Conservation (phyloP, 2,888 invertebrate species). For the Malachius bipustulatus region DNA sequence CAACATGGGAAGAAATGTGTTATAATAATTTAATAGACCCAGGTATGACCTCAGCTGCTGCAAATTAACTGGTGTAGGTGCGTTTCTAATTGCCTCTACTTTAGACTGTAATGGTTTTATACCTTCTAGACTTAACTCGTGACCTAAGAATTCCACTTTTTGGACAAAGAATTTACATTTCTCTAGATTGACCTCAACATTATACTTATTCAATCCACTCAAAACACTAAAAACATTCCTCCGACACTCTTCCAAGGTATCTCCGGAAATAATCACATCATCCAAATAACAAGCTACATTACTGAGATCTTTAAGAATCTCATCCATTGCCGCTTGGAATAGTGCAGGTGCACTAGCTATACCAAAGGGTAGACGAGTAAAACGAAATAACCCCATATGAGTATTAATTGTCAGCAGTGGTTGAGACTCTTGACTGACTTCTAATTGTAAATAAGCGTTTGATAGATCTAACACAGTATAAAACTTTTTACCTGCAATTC, state of each 20-base stretch:
- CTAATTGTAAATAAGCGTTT: constrained; percentile 24
- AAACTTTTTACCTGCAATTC: constrained; percentile 19
- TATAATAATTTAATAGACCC: constrained; percentile 18
- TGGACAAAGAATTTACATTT: constrained; percentile 20
- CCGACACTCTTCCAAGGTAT: constrained; percentile 13
- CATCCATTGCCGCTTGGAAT: constrained; percentile 20
- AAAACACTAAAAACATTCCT: constrained; percentile 15
- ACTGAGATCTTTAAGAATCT: constrained; percentile 13
- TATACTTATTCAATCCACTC: constrained; percentile 16
- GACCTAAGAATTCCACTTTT: constrained; percentile 21
- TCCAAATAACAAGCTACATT: constrained; percentile 20
- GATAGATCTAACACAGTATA: constrained; percentile 23
- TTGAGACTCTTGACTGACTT: constrained; percentile 19
- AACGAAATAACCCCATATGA: constrained; percentile 22
- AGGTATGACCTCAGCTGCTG: constrained; percentile 16
- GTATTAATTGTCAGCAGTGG: constrained; percentile 24
- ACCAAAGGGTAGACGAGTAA: constrained; percentile 23
- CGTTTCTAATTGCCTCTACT: constrained; percentile 12
- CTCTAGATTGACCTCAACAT: constrained; percentile 20
- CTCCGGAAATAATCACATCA: constrained; percentile 19
- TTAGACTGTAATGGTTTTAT: constrained; percentile 18
- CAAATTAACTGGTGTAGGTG: constrained; percentile 14
- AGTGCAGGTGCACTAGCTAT: constrained; percentile 22
- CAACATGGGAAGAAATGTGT: constrained; percentile 18
- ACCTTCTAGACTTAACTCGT: constrained; percentile 14